A percentile compares a stretch with the other conserved stretches of the same genome.
These are phyloP conservation scores for Fabriciana adippe DNA, from an alignment of 2,888 invertebrate species.

Conservation along the genomic window DNA sequence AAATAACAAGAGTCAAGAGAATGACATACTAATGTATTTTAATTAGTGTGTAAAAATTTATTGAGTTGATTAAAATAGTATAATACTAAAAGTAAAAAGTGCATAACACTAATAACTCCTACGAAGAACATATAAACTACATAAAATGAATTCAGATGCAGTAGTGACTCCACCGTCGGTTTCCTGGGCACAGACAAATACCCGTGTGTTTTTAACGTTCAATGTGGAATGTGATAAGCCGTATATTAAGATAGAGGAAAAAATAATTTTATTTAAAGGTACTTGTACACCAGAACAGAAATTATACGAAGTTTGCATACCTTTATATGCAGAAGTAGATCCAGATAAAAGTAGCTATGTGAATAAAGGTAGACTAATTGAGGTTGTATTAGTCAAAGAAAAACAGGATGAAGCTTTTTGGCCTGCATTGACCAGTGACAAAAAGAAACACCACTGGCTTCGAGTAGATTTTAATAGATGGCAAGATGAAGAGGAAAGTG, in stretches of 20 bases:
- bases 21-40: too few species aligned
- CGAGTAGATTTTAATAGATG: slow-evolving; percentile 98
- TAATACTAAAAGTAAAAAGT: neutral
- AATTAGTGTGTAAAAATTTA: neutral
- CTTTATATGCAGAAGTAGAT: slow-evolving; percentile 91
- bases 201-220: slow-evolving; percentile 92
- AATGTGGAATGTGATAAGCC: slow-evolving; percentile 93
- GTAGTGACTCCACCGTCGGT: slow-evolving; percentile 84
- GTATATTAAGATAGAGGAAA: slow-evolving; percentile 86
- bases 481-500: slow-evolving; percentile 97
- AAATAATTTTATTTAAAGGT: slow-evolving; percentile 90
- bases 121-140: slow-evolving; percentile 9
- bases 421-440: slow-evolving; percentile 92
- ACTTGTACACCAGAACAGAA: slow-evolving; percentile 91
- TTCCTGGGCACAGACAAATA: slow-evolving; percentile 95
- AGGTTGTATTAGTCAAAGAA: slow-evolving; percentile 86
- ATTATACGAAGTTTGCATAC: slow-evolving; percentile 92
- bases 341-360: slow-evolving; percentile 88
- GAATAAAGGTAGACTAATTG: slow-evolving; percentile 87
- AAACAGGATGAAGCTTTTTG: slow-evolving; percentile 88
- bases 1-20: neutral
- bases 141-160: slow-evolving; percentile 43
- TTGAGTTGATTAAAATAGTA: slow-evolving; percentile 10
- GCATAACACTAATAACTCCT: neutral
- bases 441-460: slow-evolving; percentile 95